These are phyloP conservation scores for Zygaena filipendulae DNA, from an alignment of 2,888 invertebrate species.

Conservation along the genomic window DNA sequence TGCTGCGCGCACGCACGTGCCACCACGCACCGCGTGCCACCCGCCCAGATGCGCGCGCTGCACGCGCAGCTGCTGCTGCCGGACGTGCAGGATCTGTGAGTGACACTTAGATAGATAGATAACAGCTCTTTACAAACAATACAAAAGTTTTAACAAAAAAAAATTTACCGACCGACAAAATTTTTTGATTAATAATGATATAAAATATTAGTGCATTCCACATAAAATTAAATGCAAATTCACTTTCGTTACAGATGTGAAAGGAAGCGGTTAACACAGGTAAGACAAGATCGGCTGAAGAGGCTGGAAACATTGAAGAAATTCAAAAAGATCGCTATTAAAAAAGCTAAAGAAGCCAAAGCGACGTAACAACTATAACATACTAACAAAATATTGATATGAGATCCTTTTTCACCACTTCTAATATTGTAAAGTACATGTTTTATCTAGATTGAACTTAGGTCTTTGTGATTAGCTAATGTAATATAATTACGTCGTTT, in stretches of 20 bases:
- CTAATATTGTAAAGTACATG: too few relatives aligned
- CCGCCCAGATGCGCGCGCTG: slow-evolving; percentile 23
- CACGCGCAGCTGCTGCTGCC: slow-evolving; percentile 17
- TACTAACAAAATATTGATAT: too few relatives aligned
- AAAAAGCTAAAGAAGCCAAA: too few relatives aligned
- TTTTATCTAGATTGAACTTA: too few relatives aligned
- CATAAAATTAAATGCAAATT: neutral
- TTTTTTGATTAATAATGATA: neutral
- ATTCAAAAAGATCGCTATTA: too few relatives aligned
- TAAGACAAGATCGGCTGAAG: slow-evolving; percentile 45
- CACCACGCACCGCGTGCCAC: slow-evolving; percentile 35
- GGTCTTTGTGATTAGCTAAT: too few relatives aligned
- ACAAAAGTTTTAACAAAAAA: too few relatives aligned
- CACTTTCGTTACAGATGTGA: slow-evolving; percentile 41
- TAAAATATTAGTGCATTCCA: neutral
- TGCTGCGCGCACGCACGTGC: slow-evolving; percentile 38
- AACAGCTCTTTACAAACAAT: neutral
- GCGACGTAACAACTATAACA: too few relatives aligned
- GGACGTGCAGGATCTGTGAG: slow-evolving; percentile 31
- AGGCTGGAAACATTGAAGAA: too few relatives aligned
- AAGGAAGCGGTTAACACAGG: slow-evolving; percentile 47
- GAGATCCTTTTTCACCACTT: too few relatives aligned
- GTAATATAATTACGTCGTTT: too few relatives aligned
- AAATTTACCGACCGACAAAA: too few relatives aligned
- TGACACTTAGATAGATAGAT: slow-evolving; percentile 1